These are phyloP conservation scores for Epinotia demarniana DNA, from an alignment of 2,888 invertebrate species.

Conservation along the genomic window DNA sequence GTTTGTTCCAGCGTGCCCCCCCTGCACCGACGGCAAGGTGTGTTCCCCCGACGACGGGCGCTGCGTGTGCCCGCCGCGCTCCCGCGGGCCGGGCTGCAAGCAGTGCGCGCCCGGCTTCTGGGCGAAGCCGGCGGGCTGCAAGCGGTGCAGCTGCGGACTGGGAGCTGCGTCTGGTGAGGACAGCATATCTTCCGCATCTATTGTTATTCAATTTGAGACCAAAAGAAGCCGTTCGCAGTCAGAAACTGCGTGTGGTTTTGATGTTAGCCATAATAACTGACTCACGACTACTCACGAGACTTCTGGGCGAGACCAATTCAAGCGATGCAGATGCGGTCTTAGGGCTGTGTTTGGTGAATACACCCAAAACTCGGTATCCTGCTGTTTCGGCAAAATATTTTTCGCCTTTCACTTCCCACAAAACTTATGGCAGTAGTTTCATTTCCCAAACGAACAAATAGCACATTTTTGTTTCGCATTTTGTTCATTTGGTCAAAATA, in stretches of 20 bases:
- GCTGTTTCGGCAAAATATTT: too few relatives aligned
- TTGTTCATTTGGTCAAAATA: too few relatives aligned
- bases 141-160: slow-evolving; percentile 87
- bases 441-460: too few relatives aligned
- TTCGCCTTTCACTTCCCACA: too few relatives aligned
- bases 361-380: too few relatives aligned
- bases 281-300: not conserved
- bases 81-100: slow-evolving; percentile 92
- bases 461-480: too few relatives aligned
- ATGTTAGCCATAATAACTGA: too few relatives aligned
- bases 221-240: too few relatives aligned
- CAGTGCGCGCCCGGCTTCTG: slow-evolving; percentile 92
- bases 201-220: too few relatives aligned
- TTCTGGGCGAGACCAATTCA: slow-evolving; percentile 94
- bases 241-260: too few relatives aligned
- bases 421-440: too few relatives aligned
- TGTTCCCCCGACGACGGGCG: slow-evolving; percentile 95
- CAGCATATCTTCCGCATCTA: too few relatives aligned
- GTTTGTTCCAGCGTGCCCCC: slow-evolving; percentile 87
- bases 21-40: slow-evolving; percentile 92
- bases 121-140: slow-evolving; percentile 93
- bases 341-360: slow-evolving; percentile 69
- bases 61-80: slow-evolving; percentile 95
- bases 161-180: slow-evolving; percentile 70
- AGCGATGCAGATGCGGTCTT: slow-evolving; percentile 87